phyloP scores from a whole-genome alignment of 2,113 vertebrate genomes.

The Carlito syrichta region DNA sequence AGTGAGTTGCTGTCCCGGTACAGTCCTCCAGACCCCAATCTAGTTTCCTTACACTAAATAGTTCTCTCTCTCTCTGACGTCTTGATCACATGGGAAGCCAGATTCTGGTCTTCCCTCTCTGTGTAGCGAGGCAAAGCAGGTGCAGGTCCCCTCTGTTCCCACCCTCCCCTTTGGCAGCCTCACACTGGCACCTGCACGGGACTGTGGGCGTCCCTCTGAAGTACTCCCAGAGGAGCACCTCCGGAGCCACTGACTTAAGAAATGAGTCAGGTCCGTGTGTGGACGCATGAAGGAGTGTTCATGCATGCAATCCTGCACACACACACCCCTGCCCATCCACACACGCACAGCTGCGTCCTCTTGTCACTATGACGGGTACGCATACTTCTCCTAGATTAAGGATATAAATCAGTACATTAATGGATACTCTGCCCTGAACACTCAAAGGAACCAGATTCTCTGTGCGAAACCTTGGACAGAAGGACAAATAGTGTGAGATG shows the following conservation, averaged over 20 bases:
- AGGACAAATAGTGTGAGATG: not conserved
- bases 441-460: not conserved
- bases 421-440: not conserved
- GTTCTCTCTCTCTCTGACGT: not conserved
- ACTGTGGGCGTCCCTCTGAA: not conserved
- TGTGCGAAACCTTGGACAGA: not conserved
- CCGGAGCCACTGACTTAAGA: not conserved
- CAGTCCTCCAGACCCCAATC: not conserved
- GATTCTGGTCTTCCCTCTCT: not conserved
- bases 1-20: not conserved
- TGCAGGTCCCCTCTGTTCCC: not conserved
- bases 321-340: too few species aligned
- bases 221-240: not conserved
- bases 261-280: not conserved
- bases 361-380: not conserved
- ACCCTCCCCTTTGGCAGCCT: not conserved
- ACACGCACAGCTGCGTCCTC: not conserved
- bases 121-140: not conserved
- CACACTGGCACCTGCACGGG: not conserved
- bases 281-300: not conserved
- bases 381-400: not conserved
- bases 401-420: not conserved
- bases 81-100: not conserved
- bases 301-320: too few species aligned
- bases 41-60: not conserved